Evolutionary conservation across 2,113 vertebrate species (phyloP).

Genomic region (Nanorana parkeri): DNA sequence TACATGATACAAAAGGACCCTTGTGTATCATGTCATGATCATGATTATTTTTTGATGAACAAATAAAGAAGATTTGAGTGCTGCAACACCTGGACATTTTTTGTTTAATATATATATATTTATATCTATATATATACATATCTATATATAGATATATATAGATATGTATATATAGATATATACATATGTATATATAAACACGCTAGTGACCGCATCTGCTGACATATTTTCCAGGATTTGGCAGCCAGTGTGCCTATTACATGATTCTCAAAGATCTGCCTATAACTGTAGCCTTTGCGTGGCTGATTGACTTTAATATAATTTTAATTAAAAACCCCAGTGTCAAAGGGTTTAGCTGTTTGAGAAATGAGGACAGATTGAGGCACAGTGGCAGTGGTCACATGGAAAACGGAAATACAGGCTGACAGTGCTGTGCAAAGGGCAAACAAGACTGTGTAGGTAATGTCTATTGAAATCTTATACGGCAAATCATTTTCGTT

Average conservation of each 20-base stretch:
- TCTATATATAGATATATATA: no score
- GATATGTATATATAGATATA: no score
- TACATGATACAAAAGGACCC: no score
- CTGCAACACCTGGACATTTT: no score
- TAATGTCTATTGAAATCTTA: neutral
- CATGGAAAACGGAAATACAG: slow-evolving; percentile 95
- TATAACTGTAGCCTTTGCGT: slow-evolving; percentile 92
- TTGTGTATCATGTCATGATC: no score
- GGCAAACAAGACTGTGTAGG: slow-evolving; percentile 61
- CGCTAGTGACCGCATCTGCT: slow-evolving; percentile 82
- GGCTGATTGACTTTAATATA: slow-evolving; percentile 99
- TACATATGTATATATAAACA: neutral
- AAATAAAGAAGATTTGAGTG: no score
- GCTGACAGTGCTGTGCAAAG: slow-evolving; percentile 85
- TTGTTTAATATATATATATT: no score
- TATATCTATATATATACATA: no score
- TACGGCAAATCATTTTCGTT: neutral
- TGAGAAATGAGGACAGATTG: slow-evolving; percentile 99
- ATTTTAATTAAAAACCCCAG: slow-evolving; percentile 99
- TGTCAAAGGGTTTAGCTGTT: slow-evolving; percentile 99
- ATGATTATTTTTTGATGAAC: no score
- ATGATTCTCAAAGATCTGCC: slow-evolving; percentile 97
- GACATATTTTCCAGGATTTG: slow-evolving; percentile 97
- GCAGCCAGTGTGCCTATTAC: slow-evolving; percentile 91
- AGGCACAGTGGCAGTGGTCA: slow-evolving; percentile 95